These are phyloP conservation scores for Seriola rivoliana DNA, from an alignment of 2,113 vertebrate species.

Conservation along the genomic window DNA sequence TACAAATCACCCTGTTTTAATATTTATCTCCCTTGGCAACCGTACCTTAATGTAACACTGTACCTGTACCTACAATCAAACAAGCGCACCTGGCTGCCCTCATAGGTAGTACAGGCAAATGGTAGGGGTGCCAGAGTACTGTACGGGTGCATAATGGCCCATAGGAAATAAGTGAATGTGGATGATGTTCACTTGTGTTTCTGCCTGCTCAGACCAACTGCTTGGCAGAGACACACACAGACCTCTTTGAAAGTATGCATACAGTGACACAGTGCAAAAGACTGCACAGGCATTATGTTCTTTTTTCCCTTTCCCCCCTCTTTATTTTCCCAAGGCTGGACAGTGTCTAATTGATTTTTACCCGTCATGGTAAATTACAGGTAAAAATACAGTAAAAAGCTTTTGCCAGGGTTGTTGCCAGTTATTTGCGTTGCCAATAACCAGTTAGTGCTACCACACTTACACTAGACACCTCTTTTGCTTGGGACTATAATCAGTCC, in stretches of 20 bases:
- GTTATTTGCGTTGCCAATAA: background rate
- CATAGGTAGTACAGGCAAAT: background rate
- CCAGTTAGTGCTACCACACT: too few relatives aligned
- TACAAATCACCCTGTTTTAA: too few relatives aligned
- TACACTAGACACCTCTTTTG: constrained; percentile 9
- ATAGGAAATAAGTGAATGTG: background rate
- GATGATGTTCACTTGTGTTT: constrained; percentile 20
- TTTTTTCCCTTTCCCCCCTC: background rate
- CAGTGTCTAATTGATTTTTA: background rate
- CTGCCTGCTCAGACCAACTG: constrained; percentile 7
- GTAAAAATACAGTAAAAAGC: too few relatives aligned
- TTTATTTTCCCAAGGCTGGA: background rate
- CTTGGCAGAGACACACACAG: background rate
- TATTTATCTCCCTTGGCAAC: too few relatives aligned
- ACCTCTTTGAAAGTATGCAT: background rate
- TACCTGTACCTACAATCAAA: background rate
- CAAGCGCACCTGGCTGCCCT: background rate
- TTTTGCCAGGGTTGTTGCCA: background rate
- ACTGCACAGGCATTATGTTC: background rate
- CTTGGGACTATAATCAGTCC: constrained; percentile 40
- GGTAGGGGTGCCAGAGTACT: background rate
- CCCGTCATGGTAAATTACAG: background rate
- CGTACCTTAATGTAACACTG: background rate
- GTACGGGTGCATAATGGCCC: background rate
- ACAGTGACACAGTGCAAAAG: background rate